Evolutionary conservation across 2,888 invertebrate genomes (phyloP).

Genomic region (Lasiommata megera): DNA sequence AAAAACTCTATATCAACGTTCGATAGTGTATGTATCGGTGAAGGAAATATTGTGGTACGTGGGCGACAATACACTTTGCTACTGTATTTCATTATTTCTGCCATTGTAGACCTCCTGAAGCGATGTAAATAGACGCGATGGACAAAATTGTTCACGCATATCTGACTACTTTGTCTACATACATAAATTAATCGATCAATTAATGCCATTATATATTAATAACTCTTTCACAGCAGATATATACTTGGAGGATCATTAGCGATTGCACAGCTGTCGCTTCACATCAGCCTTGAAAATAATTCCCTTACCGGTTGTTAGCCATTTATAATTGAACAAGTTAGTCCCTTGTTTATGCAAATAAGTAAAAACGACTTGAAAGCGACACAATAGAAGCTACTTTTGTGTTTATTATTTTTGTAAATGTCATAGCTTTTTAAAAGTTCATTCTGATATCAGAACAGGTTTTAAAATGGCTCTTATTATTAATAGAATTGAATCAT

Average conservation of each 20-base stretch:
- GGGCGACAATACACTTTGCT: too few species aligned
- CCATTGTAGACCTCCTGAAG: too few species aligned
- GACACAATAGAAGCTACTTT: neutral
- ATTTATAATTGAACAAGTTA: slow-evolving; percentile 14
- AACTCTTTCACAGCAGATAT: neutral
- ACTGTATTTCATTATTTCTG: too few species aligned
- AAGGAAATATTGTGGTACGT: too few species aligned
- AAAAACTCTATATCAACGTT: too few species aligned
- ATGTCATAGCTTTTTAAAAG: slow-evolving; percentile 3
- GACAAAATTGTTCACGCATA: too few species aligned
- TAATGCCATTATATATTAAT: neutral
- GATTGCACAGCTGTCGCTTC: slow-evolving; percentile 7
- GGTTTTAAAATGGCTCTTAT: neutral
- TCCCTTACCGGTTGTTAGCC: slow-evolving; percentile 11
- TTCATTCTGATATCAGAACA: neutral
- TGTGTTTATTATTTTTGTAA: neutral
- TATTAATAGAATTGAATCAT: neutral
- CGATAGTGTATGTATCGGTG: too few species aligned
- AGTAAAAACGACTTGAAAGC: neutral
- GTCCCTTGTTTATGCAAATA: slow-evolving; percentile 12
- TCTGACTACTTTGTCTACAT: neutral
- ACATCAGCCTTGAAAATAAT: slow-evolving; percentile 11
- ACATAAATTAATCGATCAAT: neutral
- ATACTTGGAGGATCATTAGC: neutral
- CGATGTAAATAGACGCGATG: too few species aligned